Base-by-base conservation (phyloP, 2,888 invertebrate genomes). In the Stenotaenia linearis region DNA sequence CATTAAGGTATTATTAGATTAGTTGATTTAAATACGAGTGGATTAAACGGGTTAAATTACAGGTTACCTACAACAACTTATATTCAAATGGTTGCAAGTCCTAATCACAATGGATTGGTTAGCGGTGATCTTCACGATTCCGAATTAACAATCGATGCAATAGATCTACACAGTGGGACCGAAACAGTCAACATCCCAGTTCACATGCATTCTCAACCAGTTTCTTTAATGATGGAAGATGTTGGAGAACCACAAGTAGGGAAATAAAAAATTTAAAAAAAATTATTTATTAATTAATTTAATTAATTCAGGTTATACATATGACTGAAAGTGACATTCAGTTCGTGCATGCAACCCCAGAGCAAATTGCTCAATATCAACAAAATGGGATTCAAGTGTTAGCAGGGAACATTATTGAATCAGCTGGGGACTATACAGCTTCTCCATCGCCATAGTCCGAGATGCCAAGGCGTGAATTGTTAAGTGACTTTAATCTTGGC, bases 361-460 rank as follows among this genome's bases (percentile, higher is more conserved):
- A 78, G 30, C 78, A 78, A 37, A 50, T 78, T n/a, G 78, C 78
- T 18, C 78, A 78, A 23, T 78, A 35, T 28, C 78, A 56, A 25
- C 78, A 78, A 37, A 78, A 56, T 30, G 78, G 78, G n/a, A 50
- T 78, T 15, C 78, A 78, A 28, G 50, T 78, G 12, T 61, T 78
- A 61, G 56, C 78, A 6, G 78, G 61, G 18, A 56, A 56, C 21
- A 25, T 77, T 32, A 32, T 75, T n/a, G 35, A 75, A n/a, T 35
- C 75, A 1, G 9, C 32, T 75, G 37, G 21, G 10, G n/a, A 25
- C n/a, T 10, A 18, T 75, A 9, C 28, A 7, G 75, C 30, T 18
- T 37, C 75, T 32, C 32, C 75, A n/a, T 32, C 32, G 9, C 32
- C 32, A 32, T 32, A 32, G 15, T 18, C 5, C 12, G n/a, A n/a